Evolutionary conservation across 2,888 invertebrate species (phyloP).

Genomic region (Polietes domitor): DNA sequence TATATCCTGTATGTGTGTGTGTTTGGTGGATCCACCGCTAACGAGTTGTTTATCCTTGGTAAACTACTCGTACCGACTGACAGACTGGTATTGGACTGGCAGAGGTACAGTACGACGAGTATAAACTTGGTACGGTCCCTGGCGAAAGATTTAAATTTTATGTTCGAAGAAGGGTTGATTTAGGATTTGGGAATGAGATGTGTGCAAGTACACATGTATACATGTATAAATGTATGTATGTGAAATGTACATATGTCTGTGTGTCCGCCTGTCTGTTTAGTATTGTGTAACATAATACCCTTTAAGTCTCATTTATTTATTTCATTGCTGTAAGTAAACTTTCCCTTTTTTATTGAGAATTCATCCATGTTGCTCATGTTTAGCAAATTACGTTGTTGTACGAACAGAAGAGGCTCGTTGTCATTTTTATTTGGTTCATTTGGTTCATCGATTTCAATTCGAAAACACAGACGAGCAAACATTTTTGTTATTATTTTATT

Average conservation of each 20-base stretch:
- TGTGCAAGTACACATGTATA: background rate
- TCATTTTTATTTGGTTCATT: too few species aligned
- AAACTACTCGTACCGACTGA: background rate
- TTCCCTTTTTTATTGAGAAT: slow-evolving; percentile 19
- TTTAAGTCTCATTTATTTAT: slow-evolving; percentile 16
- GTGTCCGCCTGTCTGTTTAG: background rate
- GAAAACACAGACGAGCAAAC: too few species aligned
- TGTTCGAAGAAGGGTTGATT: slow-evolving; percentile 11
- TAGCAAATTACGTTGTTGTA: background rate
- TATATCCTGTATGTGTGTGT: background rate
- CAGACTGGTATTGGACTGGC: background rate
- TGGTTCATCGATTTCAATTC: too few species aligned
- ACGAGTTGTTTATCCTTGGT: background rate
- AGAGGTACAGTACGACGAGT: slow-evolving; percentile 19
- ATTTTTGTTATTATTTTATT: too few species aligned
- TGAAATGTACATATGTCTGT: background rate
- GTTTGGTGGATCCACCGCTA: background rate
- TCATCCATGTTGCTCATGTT: background rate
- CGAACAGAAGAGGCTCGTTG: too few species aligned
- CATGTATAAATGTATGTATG: background rate
- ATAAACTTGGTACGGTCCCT: background rate
- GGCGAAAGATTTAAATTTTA: background rate
- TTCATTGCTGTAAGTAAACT: slow-evolving; percentile 24
- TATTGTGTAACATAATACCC: slow-evolving; percentile 23
- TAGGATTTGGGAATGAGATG: background rate